Evolutionary conservation across 2,888 invertebrate genomes (phyloP), one percentile per base, ranked within the genome.

Genomic region (Eumerus sabulonum): DNA sequence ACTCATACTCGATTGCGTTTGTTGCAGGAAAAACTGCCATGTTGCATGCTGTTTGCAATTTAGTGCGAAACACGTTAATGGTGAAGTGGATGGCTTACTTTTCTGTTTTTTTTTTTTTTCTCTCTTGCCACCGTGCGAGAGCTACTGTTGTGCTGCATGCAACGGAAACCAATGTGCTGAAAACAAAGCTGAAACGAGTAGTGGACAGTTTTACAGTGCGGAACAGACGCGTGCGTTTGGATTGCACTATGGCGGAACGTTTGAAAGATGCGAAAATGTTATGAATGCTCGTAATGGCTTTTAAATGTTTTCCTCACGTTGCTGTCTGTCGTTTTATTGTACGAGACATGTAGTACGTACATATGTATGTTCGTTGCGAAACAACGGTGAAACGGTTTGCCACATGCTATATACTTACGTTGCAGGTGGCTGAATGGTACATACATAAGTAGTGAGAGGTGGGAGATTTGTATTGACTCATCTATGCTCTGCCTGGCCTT

Each of bases 21-120:
- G 60, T 71, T 71, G 66, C 42, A 66, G 72, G 54, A 67, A n/a
- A 27, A 76, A 71, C 72, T 77, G 72, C 51, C 67, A 62, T 63
- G 67, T 77, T 67, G 77, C 77, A 77, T 72, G 77, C 72, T 72
- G 77, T 72, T 72, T 44, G 72, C 72, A 77, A 77, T 72, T 72
- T 77, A 67, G 77, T 77, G 62, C 38, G 62, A 67, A 60, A 72
- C 72, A 56, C 72, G 76, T 57, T 72, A 77, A 77, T 72, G 72
- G 67, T 57, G 57, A 27, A 51, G 56, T 13, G 72, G 17, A 13
- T 54, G 64, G 53, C 16, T 57, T 12, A 19, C 40, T 44, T 60
- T 76, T 51, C 54, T 9, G 19, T 16, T 44, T n/a, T n/a, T n/a
- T n/a, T n/a, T n/a, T n/a, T n/a, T n/a, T n/a, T n/a, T 38, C 45